Conservation (phyloP, 1,140 invertebrate genomes). For the Drosophila rufa region DNA sequence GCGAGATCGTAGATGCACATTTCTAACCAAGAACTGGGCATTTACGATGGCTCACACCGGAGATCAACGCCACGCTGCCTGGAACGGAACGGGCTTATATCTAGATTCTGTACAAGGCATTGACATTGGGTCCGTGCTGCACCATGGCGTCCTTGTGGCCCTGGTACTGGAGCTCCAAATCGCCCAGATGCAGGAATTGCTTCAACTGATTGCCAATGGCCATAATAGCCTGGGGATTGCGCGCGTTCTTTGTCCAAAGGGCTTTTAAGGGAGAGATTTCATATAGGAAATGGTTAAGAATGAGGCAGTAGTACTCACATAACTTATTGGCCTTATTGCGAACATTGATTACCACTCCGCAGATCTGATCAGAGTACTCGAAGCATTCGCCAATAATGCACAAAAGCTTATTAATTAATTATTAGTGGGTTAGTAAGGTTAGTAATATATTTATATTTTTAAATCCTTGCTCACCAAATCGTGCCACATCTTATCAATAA, state of each 20-base stretch:
- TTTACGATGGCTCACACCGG: slow-evolving; percentile 31
- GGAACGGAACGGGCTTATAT: slow-evolving; percentile 29
- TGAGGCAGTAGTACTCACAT: slow-evolving; percentile 54
- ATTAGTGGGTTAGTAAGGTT: slow-evolving; percentile 38
- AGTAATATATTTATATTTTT: neutral
- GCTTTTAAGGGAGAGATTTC: slow-evolving; percentile 80
- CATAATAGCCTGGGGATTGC: slow-evolving; percentile 90
- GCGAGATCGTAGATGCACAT: slow-evolving; percentile 51
- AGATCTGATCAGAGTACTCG: slow-evolving; percentile 95
- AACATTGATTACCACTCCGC: slow-evolving; percentile 98
- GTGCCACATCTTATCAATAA: slow-evolving; percentile 97
- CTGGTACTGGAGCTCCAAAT: slow-evolving; percentile 89
- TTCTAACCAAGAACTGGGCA: slow-evolving; percentile 50
- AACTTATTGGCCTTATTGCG: slow-evolving; percentile 97
- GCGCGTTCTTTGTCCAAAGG: slow-evolving; percentile 96
- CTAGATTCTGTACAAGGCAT: slow-evolving; percentile 88
- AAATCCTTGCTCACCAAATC: slow-evolving; percentile 91
- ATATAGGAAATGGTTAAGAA: slow-evolving; percentile 2
- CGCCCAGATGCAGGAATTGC: slow-evolving; percentile 89
- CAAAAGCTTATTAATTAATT: slow-evolving; percentile 87
- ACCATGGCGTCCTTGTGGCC: slow-evolving; percentile 93
- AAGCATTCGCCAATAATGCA: slow-evolving; percentile 99
- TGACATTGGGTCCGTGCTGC: slow-evolving; percentile 93
- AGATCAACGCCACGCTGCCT: neutral
- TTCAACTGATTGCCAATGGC: slow-evolving; percentile 95